Base-by-base conservation (phyloP, 2,113 vertebrate genomes). In the Chloroceryle aenea region DNA sequence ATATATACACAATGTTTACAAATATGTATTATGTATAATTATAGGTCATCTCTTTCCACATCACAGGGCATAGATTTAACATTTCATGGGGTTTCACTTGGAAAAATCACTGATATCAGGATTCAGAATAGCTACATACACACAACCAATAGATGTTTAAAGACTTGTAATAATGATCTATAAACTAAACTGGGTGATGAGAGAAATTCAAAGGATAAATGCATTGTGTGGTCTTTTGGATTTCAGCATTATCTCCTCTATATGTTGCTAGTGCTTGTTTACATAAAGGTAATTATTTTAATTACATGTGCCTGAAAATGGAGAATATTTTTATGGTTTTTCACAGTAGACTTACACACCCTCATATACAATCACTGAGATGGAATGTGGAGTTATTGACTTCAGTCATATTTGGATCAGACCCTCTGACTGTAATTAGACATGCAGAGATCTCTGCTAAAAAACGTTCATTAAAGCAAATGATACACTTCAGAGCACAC, bases 311-410 rank as follows among this genome's bases (percentile, higher is more conserved):
- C 47, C 79, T 81, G n/a, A 81, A 92, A 93, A 81, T 10, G 50
- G 23, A 87, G 59, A 88, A 86, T 50, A 87, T 68, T 83, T 92
- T 90, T 74, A 68, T 55, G 42, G 26, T 50, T 85, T 87, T 83
- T 22, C 59, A 61, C 27, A 61, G 68, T 42, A 95, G 72, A 90
- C 69, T 61, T 89, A 68, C 86, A 81, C 86, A 34, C 83, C 83
- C 56, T 88, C 88, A 61, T 84, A 83, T 93, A n/a, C 73, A 84
- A 36, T 56, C 38, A 36, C 80, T 90, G 82, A 94, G 88, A 88
- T 86, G 85, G 85, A 96, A 96, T 88, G 85, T 90, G 61, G 64
- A 88, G 90, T 88, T 95, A 86, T 6, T 92, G 63, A 91, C 45
- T 94, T 85, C 52, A 61, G 53, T 83, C 73, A 86, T 85, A 83